Evolutionary conservation across 92 coral and sea anemone species (phyloP).

Genomic region (Epizoanthus scotinus): DNA sequence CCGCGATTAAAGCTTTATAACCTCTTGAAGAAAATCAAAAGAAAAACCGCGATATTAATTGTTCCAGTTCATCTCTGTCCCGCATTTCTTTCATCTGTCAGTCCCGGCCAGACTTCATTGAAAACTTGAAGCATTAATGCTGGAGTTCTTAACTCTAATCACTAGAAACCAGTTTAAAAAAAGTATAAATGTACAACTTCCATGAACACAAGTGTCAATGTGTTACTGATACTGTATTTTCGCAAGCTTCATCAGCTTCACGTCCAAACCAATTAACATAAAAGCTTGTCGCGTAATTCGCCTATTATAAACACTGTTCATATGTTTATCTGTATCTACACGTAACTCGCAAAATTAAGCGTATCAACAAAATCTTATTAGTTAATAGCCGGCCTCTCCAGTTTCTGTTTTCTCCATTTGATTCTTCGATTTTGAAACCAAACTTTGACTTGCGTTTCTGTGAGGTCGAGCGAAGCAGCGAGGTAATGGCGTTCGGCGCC

Average conservation of each 20-base stretch:
- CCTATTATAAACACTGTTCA: conserved; percentile 5
- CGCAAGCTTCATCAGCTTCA: neutral
- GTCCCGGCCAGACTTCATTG: neutral
- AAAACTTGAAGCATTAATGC: neutral
- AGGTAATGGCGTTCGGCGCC: conserved; percentile 95
- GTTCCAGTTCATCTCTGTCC: no score
- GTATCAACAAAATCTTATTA: conserved; percentile 27
- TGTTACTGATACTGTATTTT: neutral
- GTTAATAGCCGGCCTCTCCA: conserved; percentile 64
- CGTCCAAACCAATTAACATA: conserved; percentile 13
- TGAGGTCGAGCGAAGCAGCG: conserved; percentile 91
- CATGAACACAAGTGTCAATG: no score
- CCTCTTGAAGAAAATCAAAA: conserved; percentile 33
- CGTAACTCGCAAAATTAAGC: conserved; percentile 13
- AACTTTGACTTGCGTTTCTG: conserved; percentile 99
- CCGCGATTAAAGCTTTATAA: conserved; percentile 32
- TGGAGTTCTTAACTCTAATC: neutral
- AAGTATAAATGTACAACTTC: neutral
- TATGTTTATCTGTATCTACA: neutral
- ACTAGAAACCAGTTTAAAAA: neutral
- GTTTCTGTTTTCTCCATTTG: conserved; percentile 96
- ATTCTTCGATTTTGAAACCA: conserved; percentile 99
- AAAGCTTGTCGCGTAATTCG: conserved; percentile 3
- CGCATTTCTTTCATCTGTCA: neutral
- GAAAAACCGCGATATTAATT: conserved; percentile 1